These are phyloP conservation scores for Stomatorhinus walkeri DNA, from an alignment of 2,797 vertebrate genomes.

Conservation along the genomic window DNA sequence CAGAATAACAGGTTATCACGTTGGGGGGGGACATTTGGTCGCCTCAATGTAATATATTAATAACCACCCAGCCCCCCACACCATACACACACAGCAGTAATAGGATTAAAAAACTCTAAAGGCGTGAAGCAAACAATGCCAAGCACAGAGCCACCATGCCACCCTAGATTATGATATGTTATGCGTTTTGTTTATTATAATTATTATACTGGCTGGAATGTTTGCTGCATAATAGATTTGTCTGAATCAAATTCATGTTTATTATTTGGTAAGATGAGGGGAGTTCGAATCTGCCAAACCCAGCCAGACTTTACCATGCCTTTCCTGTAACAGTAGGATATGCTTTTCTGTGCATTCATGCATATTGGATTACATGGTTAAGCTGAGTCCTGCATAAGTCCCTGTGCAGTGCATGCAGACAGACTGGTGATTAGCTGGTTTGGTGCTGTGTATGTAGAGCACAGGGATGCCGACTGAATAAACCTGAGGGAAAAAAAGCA, in stretches of 20 bases:
- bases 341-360: neutral
- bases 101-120: neutral
- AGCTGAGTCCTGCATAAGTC: neutral
- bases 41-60: neutral
- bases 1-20: neutral
- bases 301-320: conserved; percentile 3
- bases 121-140: neutral
- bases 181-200: conserved; percentile 24
- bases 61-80: neutral
- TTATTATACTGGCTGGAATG: conserved; percentile 17
- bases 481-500: neutral
- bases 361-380: neutral
- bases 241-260: conserved; percentile 19
- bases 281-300: conserved; percentile 15
- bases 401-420: neutral
- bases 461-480: neutral
- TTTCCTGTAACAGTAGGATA: neutral
- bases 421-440: conserved; percentile 6
- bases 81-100: neutral
- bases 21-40: neutral
- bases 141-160: neutral
- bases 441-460: neutral
- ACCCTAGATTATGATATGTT: neutral
- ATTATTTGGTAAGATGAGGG: neutral
- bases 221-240: conserved; percentile 9